These are phyloP conservation scores for Astur gentilis DNA, from an alignment of 2,113 vertebrate species.

Conservation along the genomic window DNA sequence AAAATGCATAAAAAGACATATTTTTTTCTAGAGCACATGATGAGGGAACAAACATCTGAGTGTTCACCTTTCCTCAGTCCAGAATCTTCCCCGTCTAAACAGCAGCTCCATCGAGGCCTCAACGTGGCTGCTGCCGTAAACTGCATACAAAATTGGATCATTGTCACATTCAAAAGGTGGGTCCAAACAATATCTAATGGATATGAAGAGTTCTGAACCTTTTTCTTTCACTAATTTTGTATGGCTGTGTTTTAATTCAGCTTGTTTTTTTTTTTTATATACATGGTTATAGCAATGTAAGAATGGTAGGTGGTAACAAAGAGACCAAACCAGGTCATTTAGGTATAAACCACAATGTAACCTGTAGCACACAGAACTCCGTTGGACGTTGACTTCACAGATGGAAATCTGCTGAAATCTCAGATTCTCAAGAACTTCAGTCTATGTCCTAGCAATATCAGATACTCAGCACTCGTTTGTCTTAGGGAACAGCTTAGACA, in stretches of 20 bases:
- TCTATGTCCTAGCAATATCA: not conserved
- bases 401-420: not conserved
- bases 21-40: not conserved
- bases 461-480: not conserved
- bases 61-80: not conserved
- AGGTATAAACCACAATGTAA: not conserved
- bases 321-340: not conserved
- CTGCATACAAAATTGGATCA: not conserved
- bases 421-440: not conserved
- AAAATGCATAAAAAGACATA: not conserved
- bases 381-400: not conserved
- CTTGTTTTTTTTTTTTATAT: not conserved
- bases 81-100: not conserved
- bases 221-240: not conserved
- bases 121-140: not conserved
- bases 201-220: not conserved
- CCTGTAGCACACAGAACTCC: not conserved
- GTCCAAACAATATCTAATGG: not conserved
- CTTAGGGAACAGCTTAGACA: not conserved
- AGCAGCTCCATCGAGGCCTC: rapidly evolving
- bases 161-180: not conserved
- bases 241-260: not conserved
- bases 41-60: rapidly evolving
- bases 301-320: not conserved
- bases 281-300: not conserved